phyloP scores from a whole-genome alignment of 35 echinoderm and acorn worm species.

The Anneissia japonica region DNA sequence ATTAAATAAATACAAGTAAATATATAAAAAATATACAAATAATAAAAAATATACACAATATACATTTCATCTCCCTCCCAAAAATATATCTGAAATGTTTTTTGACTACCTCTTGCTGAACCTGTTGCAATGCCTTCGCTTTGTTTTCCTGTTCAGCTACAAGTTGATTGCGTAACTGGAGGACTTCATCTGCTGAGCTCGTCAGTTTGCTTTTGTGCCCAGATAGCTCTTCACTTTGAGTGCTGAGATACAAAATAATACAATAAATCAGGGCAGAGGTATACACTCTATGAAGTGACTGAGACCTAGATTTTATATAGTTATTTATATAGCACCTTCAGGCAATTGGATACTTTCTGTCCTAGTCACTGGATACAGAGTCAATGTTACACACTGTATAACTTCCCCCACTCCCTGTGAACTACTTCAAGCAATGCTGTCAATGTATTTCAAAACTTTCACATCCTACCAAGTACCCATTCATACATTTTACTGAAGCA shows the following conservation, averaged over 20 bases:
- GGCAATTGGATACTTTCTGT: no score
- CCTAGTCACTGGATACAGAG: no score
- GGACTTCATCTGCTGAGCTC: constrained; percentile 51
- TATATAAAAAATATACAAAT: no score
- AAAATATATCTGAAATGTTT: background rate
- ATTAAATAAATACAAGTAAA: background rate
- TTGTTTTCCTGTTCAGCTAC: constrained; percentile 58
- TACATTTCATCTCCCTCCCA: no score
- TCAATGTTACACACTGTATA: no score
- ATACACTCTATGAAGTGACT: background rate
- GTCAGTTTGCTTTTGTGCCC: constrained; percentile 53
- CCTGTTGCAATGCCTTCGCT: constrained; percentile 51
- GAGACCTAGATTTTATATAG: background rate
- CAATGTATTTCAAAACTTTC: no score
- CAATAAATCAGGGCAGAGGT: background rate
- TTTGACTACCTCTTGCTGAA: constrained; percentile 64
- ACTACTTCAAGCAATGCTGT: no score
- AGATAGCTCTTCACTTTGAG: background rate
- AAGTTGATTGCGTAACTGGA: constrained; percentile 40
- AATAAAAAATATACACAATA: no score
- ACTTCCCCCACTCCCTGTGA: no score
- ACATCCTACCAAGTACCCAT: no score
- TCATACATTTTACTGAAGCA: no score
- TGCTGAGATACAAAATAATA: background rate
- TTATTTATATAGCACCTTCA: no score